These are phyloP conservation scores for Drosophila anceps DNA, from an alignment of 2,888 invertebrate species.

Conservation along the genomic window DNA sequence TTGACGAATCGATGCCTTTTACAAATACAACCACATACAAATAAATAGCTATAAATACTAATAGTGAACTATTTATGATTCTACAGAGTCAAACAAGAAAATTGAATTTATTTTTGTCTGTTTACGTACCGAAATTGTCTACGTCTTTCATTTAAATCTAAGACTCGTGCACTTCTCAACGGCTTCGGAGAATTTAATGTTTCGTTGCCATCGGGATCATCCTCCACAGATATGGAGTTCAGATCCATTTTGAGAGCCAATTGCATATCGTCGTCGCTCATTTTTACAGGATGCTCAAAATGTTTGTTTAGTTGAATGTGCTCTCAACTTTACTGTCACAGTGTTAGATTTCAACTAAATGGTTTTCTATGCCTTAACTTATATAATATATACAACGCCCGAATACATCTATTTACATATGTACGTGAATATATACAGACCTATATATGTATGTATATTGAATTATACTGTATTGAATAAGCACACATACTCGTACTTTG, in stretches of 20 bases:
- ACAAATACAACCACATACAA: neutral
- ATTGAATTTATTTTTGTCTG: neutral
- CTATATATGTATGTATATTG: constrained; percentile 20
- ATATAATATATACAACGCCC: constrained; percentile 59
- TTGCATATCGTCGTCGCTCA: constrained; percentile 85
- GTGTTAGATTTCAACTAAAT: constrained; percentile 62
- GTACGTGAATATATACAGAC: constrained; percentile 43
- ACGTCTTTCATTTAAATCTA: constrained; percentile 88
- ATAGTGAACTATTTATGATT: neutral
- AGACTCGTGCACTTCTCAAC: constrained; percentile 88
- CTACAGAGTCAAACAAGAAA: neutral
- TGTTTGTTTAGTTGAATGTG: neutral
- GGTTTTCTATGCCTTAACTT: constrained; percentile 48
- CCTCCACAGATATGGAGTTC: constrained; percentile 75
- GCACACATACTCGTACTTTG: constrained; percentile 64
- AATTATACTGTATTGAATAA: constrained; percentile 52
- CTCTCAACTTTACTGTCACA: constrained; percentile 47
- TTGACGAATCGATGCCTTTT: neutral
- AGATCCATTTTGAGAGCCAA: constrained; percentile 89
- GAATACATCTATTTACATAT: constrained; percentile 43
- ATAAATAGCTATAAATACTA: neutral
- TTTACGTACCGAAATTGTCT: constrained; percentile 89
- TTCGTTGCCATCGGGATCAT: constrained; percentile 34
- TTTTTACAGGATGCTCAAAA: constrained; percentile 20
- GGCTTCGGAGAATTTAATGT: constrained; percentile 86